Base-by-base conservation (phyloP, 2,113 vertebrate genomes). In the Indri indri region DNA sequence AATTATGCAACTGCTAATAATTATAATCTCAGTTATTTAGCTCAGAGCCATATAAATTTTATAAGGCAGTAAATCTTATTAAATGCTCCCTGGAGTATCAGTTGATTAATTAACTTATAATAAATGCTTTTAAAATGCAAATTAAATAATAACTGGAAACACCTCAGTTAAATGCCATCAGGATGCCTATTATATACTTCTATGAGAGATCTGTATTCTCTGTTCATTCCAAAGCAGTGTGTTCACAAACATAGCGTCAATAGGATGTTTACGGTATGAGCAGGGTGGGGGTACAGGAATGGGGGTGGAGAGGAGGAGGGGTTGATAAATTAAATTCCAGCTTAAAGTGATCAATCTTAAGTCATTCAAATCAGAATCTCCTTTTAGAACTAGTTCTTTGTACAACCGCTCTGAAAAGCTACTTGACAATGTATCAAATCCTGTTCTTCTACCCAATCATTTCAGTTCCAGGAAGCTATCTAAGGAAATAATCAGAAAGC, bases 91-190 rank as follows among this genome's bases (percentile, higher is more conserved):
- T 95, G 77, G 95, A 98, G 97, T 96, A 98, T 97, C 97, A 97
- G 96, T 95, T 97, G 96, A 98, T 98, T 98, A 97, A 98, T 98
- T 98, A 98, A 97, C 89, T 97, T 76, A 76, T n/a, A 98, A 98
- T 97, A 98, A 98, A 98, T 87, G 97, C 85, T 91, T 97, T 97
- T 86, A 45, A 98, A 98, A 98, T 98, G 97, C 90, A 98, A 98
- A 98, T 98, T 97, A 97, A 98, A 95, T 95, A 94, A 97, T 89
- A 82, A 96, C 92, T 91, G 86, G 82, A 93, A 96, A 50, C 79
- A 92, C 52, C 95, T 98, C 73, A 96, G 98, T 95, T 87, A 97
- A 98, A 93, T 40, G 83, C 71, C 92, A 71, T 81, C 57, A 74
- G 87, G 14, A 85, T n/a, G 9, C 47, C 50, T 11, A 5, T 42